Conservation (phyloP, 2,113 vertebrate genomes). For the Pygathrix nemaeus region DNA sequence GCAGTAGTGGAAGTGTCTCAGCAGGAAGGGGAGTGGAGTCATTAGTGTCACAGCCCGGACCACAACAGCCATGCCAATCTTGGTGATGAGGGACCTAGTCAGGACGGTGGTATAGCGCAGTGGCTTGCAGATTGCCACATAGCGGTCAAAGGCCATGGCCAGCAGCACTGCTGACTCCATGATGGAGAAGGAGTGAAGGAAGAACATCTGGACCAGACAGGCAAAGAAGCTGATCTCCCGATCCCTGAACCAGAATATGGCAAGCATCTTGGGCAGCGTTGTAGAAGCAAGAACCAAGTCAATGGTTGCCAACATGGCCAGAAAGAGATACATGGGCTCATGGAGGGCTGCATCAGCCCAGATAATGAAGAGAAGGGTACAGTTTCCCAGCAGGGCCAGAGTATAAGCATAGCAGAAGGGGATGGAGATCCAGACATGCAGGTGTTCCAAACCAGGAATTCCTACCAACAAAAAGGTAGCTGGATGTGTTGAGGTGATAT, state of each 20-base stretch:
- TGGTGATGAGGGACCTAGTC: constrained; percentile 47
- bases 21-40: constrained; percentile 71
- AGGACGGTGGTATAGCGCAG: constrained; percentile 64
- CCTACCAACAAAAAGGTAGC: constrained; percentile 61
- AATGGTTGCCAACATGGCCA: constrained; percentile 45
- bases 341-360: constrained; percentile 40
- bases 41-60: constrained; percentile 50
- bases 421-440: constrained; percentile 70
- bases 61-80: constrained; percentile 48
- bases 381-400: constrained; percentile 64
- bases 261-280: constrained; percentile 63
- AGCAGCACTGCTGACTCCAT: constrained; percentile 75
- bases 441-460: constrained; percentile 67
- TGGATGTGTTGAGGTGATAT: constrained; percentile 47
- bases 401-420: constrained; percentile 67
- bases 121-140: constrained; percentile 76
- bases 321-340: constrained; percentile 73
- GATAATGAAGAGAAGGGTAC: constrained; percentile 63
- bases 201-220: constrained; percentile 81
- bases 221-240: constrained; percentile 56
- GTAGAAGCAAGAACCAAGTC: constrained; percentile 63
- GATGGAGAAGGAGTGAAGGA: constrained; percentile 76
- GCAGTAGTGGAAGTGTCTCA: constrained; percentile 65
- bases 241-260: constrained; percentile 66
- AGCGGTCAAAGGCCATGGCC: constrained; percentile 79